A percentile compares a stretch with the other conserved stretches of the same genome.
Evolutionary conservation across 2,113 vertebrate species (phyloP).

Genomic region (Grantiella picta): DNA sequence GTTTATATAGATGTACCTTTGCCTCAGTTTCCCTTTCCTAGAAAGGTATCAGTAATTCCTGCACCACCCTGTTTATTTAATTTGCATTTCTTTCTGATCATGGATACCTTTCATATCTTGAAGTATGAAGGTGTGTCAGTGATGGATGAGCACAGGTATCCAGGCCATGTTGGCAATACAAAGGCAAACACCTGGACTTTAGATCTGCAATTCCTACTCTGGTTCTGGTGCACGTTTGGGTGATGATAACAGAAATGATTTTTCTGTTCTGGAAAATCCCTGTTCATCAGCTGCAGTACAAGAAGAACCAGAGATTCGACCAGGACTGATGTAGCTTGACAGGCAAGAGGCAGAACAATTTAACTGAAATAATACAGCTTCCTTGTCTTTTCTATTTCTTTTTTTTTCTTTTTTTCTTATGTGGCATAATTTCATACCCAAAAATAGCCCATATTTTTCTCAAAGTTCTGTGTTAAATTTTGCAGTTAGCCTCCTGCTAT

Average conservation of each 20-base stretch:
- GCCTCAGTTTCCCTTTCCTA: background rate
- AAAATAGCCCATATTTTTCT: background rate
- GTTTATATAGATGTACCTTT: background rate
- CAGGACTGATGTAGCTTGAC: background rate
- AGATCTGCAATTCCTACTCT: background rate
- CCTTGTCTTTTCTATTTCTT: background rate
- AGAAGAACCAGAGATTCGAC: background rate
- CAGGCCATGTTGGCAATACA: background rate
- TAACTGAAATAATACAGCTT: background rate
- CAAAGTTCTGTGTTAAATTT: background rate
- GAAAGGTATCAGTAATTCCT: background rate
- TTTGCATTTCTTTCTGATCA: background rate
- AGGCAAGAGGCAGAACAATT: background rate
- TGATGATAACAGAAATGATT: background rate
- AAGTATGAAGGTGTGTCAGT: background rate
- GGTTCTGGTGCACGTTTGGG: background rate
- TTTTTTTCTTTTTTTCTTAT: background rate
- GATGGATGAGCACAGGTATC: background rate
- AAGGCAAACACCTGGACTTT: background rate
- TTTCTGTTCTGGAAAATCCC: background rate
- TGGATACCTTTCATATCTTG: background rate
- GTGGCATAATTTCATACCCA: background rate
- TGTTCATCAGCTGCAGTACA: background rate
- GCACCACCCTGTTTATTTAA: background rate
- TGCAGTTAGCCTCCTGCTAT: background rate